These are phyloP conservation scores for Sesamia inferens DNA, from an alignment of 2,888 invertebrate genomes.

Conservation along the genomic window DNA sequence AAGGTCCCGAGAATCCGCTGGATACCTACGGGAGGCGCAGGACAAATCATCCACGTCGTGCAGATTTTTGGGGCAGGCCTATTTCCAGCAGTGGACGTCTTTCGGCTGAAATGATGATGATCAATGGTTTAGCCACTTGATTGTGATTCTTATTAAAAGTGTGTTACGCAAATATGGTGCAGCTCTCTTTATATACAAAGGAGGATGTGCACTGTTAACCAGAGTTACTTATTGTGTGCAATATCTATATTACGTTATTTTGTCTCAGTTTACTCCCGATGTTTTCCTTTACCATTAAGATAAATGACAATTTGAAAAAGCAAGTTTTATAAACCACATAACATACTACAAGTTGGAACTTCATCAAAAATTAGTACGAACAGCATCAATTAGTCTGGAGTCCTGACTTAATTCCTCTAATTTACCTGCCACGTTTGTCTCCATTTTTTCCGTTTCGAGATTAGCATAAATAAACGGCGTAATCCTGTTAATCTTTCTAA, in stretches of 20 bases:
- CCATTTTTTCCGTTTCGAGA: conserved; percentile 52
- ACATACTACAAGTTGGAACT: neutral
- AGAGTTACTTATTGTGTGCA: neutral
- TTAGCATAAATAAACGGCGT: conserved; percentile 54
- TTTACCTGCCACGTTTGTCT: conserved; percentile 57
- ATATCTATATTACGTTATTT: neutral
- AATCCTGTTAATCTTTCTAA: conserved; percentile 53
- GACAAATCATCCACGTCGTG: too few species aligned
- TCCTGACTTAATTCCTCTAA: conserved; percentile 55
- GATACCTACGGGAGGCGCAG: too few species aligned
- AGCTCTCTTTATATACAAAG: neutral
- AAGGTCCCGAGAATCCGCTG: too few species aligned
- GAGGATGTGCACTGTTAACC: neutral
- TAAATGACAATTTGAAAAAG: neutral
- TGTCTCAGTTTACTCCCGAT: neutral
- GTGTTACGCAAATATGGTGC: neutral
- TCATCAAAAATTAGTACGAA: conserved; percentile 39
- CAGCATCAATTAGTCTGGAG: conserved; percentile 53
- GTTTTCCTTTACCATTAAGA: neutral
- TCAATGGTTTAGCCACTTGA: neutral
- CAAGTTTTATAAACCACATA: neutral
- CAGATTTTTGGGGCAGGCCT: too few species aligned
- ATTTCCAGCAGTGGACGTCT: too few species aligned
- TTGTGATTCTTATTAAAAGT: neutral
- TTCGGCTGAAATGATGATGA: too few species aligned